A percentile compares a stretch with the other conserved stretches of the same genome.
These are phyloP conservation scores for Boloria euphrosyne DNA, from an alignment of 2,888 invertebrate genomes.

Conservation along the genomic window DNA sequence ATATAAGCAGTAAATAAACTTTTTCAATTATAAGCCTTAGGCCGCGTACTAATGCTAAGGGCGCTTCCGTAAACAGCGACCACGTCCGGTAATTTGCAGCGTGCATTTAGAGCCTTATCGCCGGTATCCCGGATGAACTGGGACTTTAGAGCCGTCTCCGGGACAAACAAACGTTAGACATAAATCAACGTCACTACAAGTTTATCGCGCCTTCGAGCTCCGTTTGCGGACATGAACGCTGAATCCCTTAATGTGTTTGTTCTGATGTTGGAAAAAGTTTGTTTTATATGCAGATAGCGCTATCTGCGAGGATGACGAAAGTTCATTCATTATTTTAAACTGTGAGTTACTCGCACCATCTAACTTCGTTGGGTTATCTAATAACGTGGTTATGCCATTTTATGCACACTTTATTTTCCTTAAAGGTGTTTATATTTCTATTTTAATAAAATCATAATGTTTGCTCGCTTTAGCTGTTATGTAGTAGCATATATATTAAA, in stretches of 20 bases:
- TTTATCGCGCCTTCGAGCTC: conserved; percentile 70
- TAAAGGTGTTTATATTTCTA: neutral
- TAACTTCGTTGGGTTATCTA: conserved; percentile 24
- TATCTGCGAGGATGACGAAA: conserved; percentile 41
- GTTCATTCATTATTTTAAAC: conserved; percentile 45
- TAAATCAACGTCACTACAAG: conserved; percentile 78
- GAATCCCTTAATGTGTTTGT: conserved; percentile 74
- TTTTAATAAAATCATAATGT: too few relatives aligned
- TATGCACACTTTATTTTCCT: neutral
- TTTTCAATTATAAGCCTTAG: conserved; percentile 2
- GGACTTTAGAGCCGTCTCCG: conserved; percentile 62
- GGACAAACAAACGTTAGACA: conserved; percentile 77
- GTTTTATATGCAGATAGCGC: conserved; percentile 41
- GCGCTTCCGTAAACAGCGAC: conserved; percentile 60
- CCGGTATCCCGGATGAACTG: conserved; percentile 65
- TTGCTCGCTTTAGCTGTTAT: too few relatives aligned
- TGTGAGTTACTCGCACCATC: conserved; percentile 31
- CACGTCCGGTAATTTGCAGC: conserved; percentile 69
- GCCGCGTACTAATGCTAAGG: conserved; percentile 33
- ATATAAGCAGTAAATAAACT: neutral
- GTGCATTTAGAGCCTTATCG: conserved; percentile 71
- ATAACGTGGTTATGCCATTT: conserved; percentile 21
- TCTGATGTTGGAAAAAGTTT: conserved; percentile 53
- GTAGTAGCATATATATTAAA: too few relatives aligned
- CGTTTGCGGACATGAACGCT: conserved; percentile 57